phyloP scores from a whole-genome alignment of 2,113 vertebrate species.

The human (Homo sapiens) region GRCh38 chr9:94850001-94850500 shows the following conservation, averaged over 20 bases:
- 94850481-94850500: slow-evolving; percentile 5
- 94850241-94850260: not conserved
- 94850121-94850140: too few species aligned
- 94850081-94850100: too few species aligned
- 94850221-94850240: not conserved
- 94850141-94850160: too few species aligned
- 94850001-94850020: too few species aligned
- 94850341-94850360: not conserved
- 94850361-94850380: not conserved
- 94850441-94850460: not conserved
- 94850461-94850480: not conserved
- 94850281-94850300: not conserved
- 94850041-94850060: too few species aligned
- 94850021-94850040: too few species aligned
- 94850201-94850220: slow-evolving; percentile 8
- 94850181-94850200: not conserved
- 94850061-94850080: too few species aligned
- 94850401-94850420: not conserved
- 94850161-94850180: not conserved
- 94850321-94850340: not conserved
- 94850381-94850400: not conserved
- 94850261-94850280: not conserved
- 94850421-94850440: too few species aligned
- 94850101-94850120: too few species aligned
- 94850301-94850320: not conserved